These are phyloP conservation scores for Heliocidaris erythrogramma DNA, from an alignment of 35 echinoderm and acorn worm species.

Conservation along the genomic window DNA sequence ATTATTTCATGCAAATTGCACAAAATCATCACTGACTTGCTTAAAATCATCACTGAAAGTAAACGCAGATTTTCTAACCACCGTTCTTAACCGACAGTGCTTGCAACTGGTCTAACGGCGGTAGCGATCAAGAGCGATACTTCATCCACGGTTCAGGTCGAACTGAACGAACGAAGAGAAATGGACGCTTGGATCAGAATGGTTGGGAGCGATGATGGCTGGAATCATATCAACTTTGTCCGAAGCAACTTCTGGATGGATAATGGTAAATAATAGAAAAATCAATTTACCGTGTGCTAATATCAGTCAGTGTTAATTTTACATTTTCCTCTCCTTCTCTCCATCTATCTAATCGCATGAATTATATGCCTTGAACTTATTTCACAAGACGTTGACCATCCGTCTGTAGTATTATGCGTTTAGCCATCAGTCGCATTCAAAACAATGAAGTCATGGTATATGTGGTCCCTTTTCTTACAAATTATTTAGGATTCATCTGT, in stretches of 20 bases:
- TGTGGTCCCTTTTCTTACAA: too few relatives aligned
- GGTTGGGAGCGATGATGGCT: slow-evolving; percentile 7
- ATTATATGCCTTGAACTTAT: too few relatives aligned
- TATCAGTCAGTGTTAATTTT: background rate
- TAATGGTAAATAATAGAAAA: slow-evolving; percentile 49
- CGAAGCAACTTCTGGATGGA: slow-evolving; percentile 63
- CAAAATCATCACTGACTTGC: too few relatives aligned
- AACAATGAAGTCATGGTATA: too few relatives aligned
- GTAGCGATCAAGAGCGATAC: slow-evolving; percentile 39
- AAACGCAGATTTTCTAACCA: too few relatives aligned
- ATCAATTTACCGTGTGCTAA: background rate
- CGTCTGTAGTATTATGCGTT: too few relatives aligned
- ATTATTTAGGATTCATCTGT: too few relatives aligned
- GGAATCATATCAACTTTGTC: slow-evolving; percentile 69
- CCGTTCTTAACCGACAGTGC: slow-evolving; percentile 32
- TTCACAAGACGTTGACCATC: too few relatives aligned
- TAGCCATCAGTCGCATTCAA: too few relatives aligned
- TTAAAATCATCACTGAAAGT: too few relatives aligned
- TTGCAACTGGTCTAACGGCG: slow-evolving; percentile 81
- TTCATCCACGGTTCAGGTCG: slow-evolving; percentile 74
- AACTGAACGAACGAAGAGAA: slow-evolving; percentile 72
- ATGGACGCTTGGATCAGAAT: slow-evolving; percentile 68
- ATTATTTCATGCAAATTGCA: too few relatives aligned
- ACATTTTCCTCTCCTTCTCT: background rate
- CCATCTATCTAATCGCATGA: background rate